A percentile compares a stretch with the other conserved stretches of the same genome.
These are phyloP conservation scores for Euzetes globulus DNA, from an alignment of 2,888 invertebrate species.

Conservation along the genomic window DNA sequence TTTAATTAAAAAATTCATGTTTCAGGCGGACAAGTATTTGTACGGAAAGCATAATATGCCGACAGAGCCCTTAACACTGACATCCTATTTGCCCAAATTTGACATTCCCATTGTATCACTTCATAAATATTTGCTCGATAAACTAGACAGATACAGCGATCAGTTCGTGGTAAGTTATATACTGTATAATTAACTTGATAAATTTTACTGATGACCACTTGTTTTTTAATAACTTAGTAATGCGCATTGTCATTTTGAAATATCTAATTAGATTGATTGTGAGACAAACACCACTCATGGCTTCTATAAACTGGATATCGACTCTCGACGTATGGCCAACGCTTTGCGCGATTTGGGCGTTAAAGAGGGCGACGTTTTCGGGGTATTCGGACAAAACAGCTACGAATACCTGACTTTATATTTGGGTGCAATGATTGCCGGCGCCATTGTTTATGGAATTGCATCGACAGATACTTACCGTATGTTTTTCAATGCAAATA, in stretches of 20 bases:
- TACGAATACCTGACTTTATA: constrained; percentile 4
- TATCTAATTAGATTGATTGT: neutral
- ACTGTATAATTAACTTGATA: too few relatives aligned
- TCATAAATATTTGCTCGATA: neutral
- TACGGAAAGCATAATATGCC: neutral
- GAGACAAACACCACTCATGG: neutral
- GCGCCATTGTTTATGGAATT: neutral
- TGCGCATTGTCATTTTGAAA: too few relatives aligned
- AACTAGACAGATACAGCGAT: neutral
- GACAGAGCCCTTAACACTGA: neutral
- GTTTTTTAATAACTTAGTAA: too few relatives aligned
- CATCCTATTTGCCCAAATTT: neutral
- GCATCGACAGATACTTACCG: neutral
- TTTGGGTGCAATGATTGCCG: constrained; percentile 5
- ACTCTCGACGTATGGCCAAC: neutral
- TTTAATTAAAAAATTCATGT: neutral
- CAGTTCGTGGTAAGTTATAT: neutral
- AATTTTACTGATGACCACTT: too few relatives aligned
- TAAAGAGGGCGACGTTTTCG: neutral
- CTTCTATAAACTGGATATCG: neutral
- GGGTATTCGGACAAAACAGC: neutral
- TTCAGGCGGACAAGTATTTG: constrained; percentile 11
- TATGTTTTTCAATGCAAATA: neutral
- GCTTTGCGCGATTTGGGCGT: neutral
- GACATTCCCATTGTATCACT: neutral